Evolutionary conservation across 2,888 invertebrate species (phyloP).

Genomic region (Pandemis cinnamomeana): DNA sequence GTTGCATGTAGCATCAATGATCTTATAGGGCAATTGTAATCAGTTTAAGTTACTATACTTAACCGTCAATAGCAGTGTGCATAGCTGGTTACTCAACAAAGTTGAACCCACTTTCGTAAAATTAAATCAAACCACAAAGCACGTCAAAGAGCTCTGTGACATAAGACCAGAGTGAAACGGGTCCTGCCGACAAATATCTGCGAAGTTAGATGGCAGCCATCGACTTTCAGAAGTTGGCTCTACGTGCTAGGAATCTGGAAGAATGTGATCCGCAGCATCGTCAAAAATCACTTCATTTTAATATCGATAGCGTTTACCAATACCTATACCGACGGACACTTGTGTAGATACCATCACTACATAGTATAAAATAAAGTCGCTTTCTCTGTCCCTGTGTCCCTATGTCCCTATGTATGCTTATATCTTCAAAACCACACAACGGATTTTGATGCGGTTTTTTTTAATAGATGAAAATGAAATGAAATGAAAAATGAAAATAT

Average conservation of each 20-base stretch:
- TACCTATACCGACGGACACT: slow-evolving; percentile 34
- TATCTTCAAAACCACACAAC: too few species aligned
- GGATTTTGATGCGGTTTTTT: too few species aligned
- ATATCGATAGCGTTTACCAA: slow-evolving; percentile 60
- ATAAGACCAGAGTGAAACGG: not conserved
- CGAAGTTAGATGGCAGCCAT: slow-evolving; percentile 47
- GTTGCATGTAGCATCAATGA: too few species aligned
- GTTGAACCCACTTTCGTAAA: not conserved
- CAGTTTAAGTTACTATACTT: too few species aligned
- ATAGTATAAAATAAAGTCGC: too few species aligned
- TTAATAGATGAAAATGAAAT: too few species aligned
- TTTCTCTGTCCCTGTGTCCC: too few species aligned
- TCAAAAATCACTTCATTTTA: slow-evolving; percentile 63
- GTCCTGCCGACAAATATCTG: slow-evolving; percentile 46
- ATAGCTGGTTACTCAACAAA: not conserved
- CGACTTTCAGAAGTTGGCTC: slow-evolving; percentile 49
- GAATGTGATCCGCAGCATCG: slow-evolving; percentile 48
- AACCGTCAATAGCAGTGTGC: too few species aligned
- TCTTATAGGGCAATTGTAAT: too few species aligned
- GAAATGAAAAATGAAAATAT: too few species aligned
- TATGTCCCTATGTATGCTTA: too few species aligned
- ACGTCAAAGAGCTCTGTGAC: slow-evolving; percentile 5
- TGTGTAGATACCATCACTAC: not conserved
- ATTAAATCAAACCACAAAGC: slow-evolving; percentile 6
- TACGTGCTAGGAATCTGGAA: slow-evolving; percentile 49